Conservation (phyloP, 2,113 vertebrate genomes). For the Perca fluviatilis region DNA sequence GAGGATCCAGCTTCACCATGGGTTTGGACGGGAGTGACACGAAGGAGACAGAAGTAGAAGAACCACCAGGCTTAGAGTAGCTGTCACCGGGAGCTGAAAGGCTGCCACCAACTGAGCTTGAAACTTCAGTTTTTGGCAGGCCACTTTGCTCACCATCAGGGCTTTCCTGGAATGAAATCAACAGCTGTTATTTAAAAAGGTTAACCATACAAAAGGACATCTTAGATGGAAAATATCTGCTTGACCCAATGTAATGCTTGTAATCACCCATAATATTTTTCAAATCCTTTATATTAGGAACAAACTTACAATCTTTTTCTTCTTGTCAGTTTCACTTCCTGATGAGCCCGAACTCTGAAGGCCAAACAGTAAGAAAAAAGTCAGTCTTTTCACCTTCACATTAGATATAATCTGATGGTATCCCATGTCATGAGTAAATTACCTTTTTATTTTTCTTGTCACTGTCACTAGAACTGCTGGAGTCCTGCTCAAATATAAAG, state of each 20-base stretch:
- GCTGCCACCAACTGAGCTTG: not conserved
- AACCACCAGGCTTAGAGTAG: constrained; percentile 6
- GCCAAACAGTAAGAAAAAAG: not conserved
- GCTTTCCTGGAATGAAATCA: constrained; percentile 42
- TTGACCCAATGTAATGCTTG: not conserved
- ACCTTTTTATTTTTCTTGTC: constrained; percentile 64
- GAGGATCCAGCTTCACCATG: constrained; percentile 47
- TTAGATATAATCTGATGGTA: not conserved
- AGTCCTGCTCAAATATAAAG: constrained; percentile 54
- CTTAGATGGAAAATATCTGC: not conserved
- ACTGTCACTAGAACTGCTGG: constrained; percentile 37
- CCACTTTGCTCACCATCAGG: not conserved
- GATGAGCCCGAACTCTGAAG: constrained; percentile 30
- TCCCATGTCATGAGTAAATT: not conserved
- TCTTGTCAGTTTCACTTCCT: constrained; percentile 53
- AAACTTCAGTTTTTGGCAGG: constrained; percentile 6
- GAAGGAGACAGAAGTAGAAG: not conserved
- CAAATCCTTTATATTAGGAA: not conserved
- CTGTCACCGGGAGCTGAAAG: constrained; percentile 14
- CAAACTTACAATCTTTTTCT: constrained; percentile 43
- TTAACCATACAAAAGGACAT: too few relatives aligned
- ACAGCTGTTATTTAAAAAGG: too few relatives aligned
- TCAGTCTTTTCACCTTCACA: not conserved
- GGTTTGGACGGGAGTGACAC: constrained; percentile 54
- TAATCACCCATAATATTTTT: not conserved